These are phyloP conservation scores for Ctenosaura bakeri DNA, from an alignment of 2,797 vertebrate genomes.

Conservation along the genomic window DNA sequence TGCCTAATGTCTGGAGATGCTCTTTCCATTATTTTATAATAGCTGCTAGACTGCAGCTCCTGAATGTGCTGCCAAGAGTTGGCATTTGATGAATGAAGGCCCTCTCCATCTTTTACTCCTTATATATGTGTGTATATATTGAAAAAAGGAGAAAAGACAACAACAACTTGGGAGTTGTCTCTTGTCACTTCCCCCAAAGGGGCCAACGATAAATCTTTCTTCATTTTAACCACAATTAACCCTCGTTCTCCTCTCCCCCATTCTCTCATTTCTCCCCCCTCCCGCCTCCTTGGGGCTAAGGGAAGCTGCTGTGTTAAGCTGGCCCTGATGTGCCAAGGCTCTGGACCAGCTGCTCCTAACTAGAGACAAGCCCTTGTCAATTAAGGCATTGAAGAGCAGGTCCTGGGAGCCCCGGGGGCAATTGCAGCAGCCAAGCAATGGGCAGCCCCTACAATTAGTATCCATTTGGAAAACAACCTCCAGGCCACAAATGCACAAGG, in stretches of 20 bases:
- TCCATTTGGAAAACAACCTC: slow-evolving; percentile 95
- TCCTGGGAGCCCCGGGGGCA: slow-evolving; percentile 90
- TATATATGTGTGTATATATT: no score
- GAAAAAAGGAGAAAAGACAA: slow-evolving; percentile 62
- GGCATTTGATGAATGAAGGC: slow-evolving; percentile 86
- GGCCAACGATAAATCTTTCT: slow-evolving; percentile 97
- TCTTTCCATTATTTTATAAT: slow-evolving; percentile 90
- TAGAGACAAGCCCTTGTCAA: slow-evolving; percentile 99
- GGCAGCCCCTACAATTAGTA: slow-evolving; percentile 98
- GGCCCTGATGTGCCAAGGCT: slow-evolving; percentile 95
- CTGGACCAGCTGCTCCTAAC: slow-evolving; percentile 99
- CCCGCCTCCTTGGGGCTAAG: slow-evolving; percentile 91
- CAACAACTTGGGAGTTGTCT: slow-evolving; percentile 90
- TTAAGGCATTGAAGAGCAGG: slow-evolving; percentile 98
- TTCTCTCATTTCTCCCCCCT: slow-evolving; percentile 68
- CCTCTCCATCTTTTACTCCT: slow-evolving; percentile 60
- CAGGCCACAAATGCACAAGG: slow-evolving; percentile 87
- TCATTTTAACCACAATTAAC: slow-evolving; percentile 94
- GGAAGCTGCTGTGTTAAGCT: slow-evolving; percentile 94
- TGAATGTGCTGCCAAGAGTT: slow-evolving; percentile 76
- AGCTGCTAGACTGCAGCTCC: slow-evolving; percentile 83
- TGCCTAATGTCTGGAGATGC: slow-evolving; percentile 88
- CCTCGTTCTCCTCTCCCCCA: slow-evolving; percentile 86
- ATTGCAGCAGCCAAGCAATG: slow-evolving; percentile 88
- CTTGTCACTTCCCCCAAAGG: slow-evolving; percentile 91